A percentile compares a stretch with the other conserved stretches of the same genome.
Evolutionary conservation across 2,113 vertebrate species (phyloP).

Genomic region (Rhagologus leucostigma): DNA sequence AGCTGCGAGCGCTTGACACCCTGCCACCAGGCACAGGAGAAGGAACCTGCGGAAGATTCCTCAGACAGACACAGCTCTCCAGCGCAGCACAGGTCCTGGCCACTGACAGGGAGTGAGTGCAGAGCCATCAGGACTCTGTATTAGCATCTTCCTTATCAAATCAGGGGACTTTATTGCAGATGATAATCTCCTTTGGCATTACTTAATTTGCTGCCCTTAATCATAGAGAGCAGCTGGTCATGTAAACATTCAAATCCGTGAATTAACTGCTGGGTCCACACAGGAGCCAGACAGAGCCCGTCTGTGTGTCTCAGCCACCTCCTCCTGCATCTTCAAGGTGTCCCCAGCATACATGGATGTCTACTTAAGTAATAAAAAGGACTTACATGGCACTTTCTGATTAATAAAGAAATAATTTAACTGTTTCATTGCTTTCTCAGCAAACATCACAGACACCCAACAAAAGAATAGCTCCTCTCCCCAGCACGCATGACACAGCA

Average conservation of each 20-base stretch:
- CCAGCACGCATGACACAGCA: accelerated
- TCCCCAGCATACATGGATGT: accelerated
- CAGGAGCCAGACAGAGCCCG: neutral
- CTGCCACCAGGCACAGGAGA: neutral
- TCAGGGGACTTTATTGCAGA: constrained; percentile 20
- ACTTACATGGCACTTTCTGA: neutral
- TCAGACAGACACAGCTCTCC: neutral
- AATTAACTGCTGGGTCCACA: constrained; percentile 1
- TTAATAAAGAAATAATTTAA: neutral
- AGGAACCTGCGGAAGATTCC: neutral
- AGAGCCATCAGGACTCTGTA: neutral
- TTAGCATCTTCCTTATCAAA: constrained; percentile 38
- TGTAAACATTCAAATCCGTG: constrained; percentile 12
- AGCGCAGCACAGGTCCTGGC: neutral
- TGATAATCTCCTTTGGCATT: constrained; percentile 35
- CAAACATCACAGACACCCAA: neutral
- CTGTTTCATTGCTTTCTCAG: neutral
- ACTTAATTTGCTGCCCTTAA: constrained; percentile 60
- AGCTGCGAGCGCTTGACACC: neutral
- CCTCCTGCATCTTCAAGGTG: neutral
- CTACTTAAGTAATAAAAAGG: neutral
- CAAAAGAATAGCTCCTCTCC: neutral
- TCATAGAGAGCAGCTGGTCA: constrained; percentile 34
- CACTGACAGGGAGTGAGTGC: neutral
- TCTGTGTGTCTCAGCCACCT: neutral